Conservation (phyloP, 2,888 invertebrate genomes). For the Penaeus monodon region DNA sequence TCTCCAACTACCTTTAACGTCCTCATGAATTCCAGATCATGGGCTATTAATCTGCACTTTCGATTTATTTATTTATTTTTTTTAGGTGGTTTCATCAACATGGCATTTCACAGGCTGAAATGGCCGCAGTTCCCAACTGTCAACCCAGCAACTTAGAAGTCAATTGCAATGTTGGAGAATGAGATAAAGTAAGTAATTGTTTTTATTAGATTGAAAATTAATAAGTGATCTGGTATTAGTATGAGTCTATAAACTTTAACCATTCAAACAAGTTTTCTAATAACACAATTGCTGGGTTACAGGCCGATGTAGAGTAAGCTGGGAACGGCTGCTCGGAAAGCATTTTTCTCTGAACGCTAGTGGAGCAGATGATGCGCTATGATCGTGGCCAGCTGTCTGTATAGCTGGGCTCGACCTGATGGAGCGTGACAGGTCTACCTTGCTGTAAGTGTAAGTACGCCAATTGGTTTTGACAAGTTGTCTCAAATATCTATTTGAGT, state of each 20-base stretch:
- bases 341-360: constrained; percentile 83
- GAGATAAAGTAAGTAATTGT: constrained; percentile 70
- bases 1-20: neutral
- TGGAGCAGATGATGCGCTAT: constrained; percentile 92
- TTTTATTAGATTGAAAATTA: too few relatives aligned
- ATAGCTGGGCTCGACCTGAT: constrained; percentile 86
- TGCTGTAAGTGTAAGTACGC: constrained; percentile 48
- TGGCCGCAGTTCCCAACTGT: constrained; percentile 88
- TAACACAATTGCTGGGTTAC: constrained; percentile 66
- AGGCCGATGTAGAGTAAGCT: constrained; percentile 83
- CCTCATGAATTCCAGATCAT: neutral
- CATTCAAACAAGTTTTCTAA: too few relatives aligned
- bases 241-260: too few relatives aligned
- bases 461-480: too few relatives aligned
- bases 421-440: constrained; percentile 78
- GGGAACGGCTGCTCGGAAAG: constrained; percentile 83
- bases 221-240: too few relatives aligned
- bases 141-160: constrained; percentile 86
- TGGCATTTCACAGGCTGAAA: constrained; percentile 92
- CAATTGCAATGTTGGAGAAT: constrained; percentile 87
- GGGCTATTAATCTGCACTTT: neutral
- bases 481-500: too few relatives aligned
- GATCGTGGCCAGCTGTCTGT: constrained; percentile 82
- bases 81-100: constrained; percentile 94
- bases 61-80: too few relatives aligned